Conservation (phyloP, 2,888 invertebrate genomes). For the Sepiola atlantica region DNA sequence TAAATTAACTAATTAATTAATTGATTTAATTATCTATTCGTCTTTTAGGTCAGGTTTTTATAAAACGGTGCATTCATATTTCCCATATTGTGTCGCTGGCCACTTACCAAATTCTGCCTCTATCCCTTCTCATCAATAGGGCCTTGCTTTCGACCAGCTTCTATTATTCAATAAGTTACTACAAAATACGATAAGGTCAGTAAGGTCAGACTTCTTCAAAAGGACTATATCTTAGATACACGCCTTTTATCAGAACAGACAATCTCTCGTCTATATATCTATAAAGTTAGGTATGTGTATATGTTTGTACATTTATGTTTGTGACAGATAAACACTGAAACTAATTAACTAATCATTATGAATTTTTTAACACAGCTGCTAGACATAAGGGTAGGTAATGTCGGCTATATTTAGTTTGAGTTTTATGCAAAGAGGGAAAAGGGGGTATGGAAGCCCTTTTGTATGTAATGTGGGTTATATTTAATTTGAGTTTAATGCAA, state of each 20-base stretch:
- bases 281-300: too few relatives aligned
- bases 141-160: not conserved
- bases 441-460: too few relatives aligned
- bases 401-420: too few relatives aligned
- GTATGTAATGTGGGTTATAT: too few relatives aligned
- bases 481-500: too few relatives aligned
- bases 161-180: not conserved
- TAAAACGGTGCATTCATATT: not conserved
- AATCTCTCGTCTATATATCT: not conserved
- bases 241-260: not conserved
- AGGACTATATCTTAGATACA: not conserved
- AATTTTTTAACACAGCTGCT: too few relatives aligned
- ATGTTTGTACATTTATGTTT: too few relatives aligned
- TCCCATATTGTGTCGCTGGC: not conserved
- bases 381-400: too few relatives aligned
- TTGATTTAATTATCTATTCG: not conserved
- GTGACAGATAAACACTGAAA: too few relatives aligned
- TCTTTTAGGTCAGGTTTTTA: not conserved
- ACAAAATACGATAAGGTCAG: not conserved
- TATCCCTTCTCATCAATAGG: not conserved
- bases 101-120: not conserved
- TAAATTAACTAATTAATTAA: too few relatives aligned
- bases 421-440: too few relatives aligned
- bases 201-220: not conserved
- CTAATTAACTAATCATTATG: too few relatives aligned